Conservation (phyloP, 1,140 invertebrate genomes). For the Nautilus pompilius region DNA sequence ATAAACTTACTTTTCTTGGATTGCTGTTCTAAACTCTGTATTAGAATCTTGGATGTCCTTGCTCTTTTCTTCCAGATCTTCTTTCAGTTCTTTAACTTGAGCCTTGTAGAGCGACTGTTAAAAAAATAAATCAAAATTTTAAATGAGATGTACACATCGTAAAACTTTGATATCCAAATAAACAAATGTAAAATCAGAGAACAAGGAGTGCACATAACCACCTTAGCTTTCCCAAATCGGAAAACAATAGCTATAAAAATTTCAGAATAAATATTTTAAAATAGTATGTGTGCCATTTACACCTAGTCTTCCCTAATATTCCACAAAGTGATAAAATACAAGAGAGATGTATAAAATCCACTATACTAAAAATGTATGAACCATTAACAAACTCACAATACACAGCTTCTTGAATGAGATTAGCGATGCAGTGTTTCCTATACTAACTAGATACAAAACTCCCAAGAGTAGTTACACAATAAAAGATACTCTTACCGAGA, state of each 20-base stretch:
- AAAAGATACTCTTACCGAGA: slow-evolving; percentile 66
- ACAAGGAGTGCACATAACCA: no score
- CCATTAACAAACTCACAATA: neutral
- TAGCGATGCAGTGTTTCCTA: neutral
- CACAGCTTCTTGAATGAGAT: neutral
- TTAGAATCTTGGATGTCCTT: slow-evolving; percentile 76
- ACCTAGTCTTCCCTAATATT: neutral
- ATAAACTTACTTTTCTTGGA: slow-evolving; percentile 46
- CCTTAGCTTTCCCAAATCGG: no score
- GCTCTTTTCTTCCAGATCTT: slow-evolving; percentile 79
- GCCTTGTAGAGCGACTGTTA: slow-evolving; percentile 85
- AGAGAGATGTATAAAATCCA: neutral
- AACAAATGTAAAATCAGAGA: neutral
- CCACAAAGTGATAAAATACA: neutral
- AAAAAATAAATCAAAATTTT: slow-evolving; percentile 7
- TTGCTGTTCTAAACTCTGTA: slow-evolving; percentile 52
- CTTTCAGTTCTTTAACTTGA: slow-evolving; percentile 82
- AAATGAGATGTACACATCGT: neutral
- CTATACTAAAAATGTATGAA: neutral
- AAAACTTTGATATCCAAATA: neutral
- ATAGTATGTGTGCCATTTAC: neutral
- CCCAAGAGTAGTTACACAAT: neutral
- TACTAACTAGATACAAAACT: neutral
- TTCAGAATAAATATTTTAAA: neutral
- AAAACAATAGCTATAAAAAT: no score